These are phyloP conservation scores for Scalopus aquaticus DNA, from an alignment of 2,113 vertebrate genomes.

Conservation along the genomic window DNA sequence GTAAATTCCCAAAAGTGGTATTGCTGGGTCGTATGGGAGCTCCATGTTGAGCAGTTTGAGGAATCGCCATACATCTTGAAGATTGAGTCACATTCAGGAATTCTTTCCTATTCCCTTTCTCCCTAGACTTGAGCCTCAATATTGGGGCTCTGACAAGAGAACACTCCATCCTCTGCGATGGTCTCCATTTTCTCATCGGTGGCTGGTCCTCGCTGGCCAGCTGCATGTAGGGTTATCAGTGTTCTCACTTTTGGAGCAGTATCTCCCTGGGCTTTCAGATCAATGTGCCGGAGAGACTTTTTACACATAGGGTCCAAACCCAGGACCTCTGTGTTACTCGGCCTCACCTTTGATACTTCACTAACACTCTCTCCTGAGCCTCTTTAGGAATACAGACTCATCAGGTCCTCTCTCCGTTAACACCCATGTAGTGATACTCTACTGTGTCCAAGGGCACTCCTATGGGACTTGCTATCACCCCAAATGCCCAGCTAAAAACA, in stretches of 20 bases:
- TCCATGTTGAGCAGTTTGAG: too few species aligned
- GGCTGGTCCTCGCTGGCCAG: accelerated
- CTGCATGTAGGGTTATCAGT: background rate
- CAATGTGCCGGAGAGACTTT: background rate
- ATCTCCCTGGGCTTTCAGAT: background rate
- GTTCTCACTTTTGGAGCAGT: background rate
- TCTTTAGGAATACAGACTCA: background rate
- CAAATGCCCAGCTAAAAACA: background rate
- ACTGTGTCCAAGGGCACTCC: background rate
- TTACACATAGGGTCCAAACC: background rate
- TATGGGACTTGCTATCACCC: background rate
- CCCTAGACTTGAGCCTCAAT: background rate
- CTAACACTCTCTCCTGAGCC: background rate
- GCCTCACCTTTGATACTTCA: background rate
- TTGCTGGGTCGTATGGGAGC: too few species aligned
- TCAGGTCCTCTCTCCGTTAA: background rate
- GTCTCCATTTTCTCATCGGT: background rate
- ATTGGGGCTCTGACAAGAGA: background rate
- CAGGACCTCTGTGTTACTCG: background rate
- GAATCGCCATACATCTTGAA: too few species aligned
- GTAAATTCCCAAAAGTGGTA: too few species aligned
- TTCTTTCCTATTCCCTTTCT: background rate
- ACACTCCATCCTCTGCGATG: background rate
- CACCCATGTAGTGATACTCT: background rate
- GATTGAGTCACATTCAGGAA: background rate